These are phyloP conservation scores for Cheiracanthium punctorium DNA, from an alignment of 2,888 invertebrate species.

Conservation along the genomic window DNA sequence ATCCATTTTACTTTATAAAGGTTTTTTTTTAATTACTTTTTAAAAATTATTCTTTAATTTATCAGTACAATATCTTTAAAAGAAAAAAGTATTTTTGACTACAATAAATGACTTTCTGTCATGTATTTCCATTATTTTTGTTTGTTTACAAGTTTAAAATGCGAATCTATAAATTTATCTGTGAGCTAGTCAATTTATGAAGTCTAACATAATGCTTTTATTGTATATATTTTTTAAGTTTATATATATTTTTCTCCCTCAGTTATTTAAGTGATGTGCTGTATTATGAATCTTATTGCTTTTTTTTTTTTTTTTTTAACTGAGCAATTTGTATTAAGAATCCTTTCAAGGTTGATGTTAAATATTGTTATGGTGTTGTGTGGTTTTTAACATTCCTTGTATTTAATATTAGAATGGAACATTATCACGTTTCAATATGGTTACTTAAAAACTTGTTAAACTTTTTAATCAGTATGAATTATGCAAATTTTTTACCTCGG, in stretches of 20 bases:
- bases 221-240: slow-evolving; percentile 6
- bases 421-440: neutral
- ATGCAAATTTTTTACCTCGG: neutral
- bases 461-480: no score
- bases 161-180: slow-evolving; percentile 32
- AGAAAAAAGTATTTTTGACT: neutral
- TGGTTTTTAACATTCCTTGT: neutral
- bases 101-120: slow-evolving; percentile 7
- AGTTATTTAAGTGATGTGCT: slow-evolving; percentile 24
- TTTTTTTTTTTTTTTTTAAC: neutral
- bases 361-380: neutral
- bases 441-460: neutral
- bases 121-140: no score
- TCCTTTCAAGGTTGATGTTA: neutral
- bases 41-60: no score
- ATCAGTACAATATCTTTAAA: slow-evolving; percentile 14
- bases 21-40: slow-evolving; percentile 16
- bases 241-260: slow-evolving; percentile 16
- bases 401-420: neutral
- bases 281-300: neutral
- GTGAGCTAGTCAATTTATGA: slow-evolving; percentile 50
- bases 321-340: neutral
- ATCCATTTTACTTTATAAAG: neutral
- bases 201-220: slow-evolving; percentile 38
- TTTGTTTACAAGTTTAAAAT: no score